phyloP scores from a whole-genome alignment of 2,888 invertebrate species.

The Platycnemis pennipes region DNA sequence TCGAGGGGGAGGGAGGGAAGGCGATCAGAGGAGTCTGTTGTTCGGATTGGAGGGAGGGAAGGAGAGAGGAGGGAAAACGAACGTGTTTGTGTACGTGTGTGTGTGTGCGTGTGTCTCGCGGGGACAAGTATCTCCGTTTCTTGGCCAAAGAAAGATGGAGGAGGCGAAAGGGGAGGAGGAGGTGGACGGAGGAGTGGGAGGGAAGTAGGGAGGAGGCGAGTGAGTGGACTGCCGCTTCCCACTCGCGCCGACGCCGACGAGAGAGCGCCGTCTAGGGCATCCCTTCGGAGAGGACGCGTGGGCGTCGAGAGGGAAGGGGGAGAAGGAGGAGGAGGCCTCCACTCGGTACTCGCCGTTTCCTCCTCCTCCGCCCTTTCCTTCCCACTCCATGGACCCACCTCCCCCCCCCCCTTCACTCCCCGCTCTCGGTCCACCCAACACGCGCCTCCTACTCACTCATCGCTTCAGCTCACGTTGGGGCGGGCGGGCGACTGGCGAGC shows the following conservation, averaged over 20 bases:
- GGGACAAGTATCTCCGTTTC: constrained; percentile 44
- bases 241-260: not conserved
- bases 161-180: not conserved
- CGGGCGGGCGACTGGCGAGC: not conserved
- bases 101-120: not conserved
- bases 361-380: not conserved
- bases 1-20: not conserved
- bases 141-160: constrained; percentile 31
- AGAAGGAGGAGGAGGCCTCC: not conserved
- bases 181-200: not conserved
- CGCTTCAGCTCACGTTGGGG: constrained; percentile 20
- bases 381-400: not conserved
- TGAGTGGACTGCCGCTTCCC: constrained; percentile 46
- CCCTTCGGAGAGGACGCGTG: constrained; percentile 23
- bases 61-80: not conserved
- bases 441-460: not conserved
- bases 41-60: not conserved
- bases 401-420: not conserved
- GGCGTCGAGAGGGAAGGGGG: not conserved
- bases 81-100: not conserved
- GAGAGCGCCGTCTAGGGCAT: constrained; percentile 43
- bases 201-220: not conserved
- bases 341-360: not conserved
- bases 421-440: not conserved
- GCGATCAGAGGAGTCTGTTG: not conserved